Conservation (phyloP, 2,797 vertebrate genomes). For the Morelia viridis region DNA sequence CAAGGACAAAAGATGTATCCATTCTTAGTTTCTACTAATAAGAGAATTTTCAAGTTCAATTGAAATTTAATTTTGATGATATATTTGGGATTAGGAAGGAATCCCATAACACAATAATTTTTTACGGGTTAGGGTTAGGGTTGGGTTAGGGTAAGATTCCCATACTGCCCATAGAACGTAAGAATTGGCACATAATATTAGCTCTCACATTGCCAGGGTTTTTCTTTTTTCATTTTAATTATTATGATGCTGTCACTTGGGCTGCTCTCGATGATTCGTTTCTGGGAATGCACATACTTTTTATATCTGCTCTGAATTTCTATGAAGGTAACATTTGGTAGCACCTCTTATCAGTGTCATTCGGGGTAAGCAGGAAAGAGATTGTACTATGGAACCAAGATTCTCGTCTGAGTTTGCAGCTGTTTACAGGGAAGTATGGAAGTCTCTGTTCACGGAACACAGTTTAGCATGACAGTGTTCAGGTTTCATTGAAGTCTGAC, state of each 20-base stretch:
- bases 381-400: background rate
- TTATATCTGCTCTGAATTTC: background rate
- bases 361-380: background rate
- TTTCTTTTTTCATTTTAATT: too few species aligned
- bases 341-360: background rate
- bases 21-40: background rate
- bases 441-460: conserved; percentile 40
- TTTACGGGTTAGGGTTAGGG: too few species aligned
- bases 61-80: background rate
- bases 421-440: conserved; percentile 43
- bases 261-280: too few species aligned
- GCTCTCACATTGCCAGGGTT: background rate
- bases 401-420: background rate
- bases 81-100: background rate
- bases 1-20: background rate
- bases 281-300: too few species aligned
- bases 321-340: too few species aligned
- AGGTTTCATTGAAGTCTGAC: conserved; percentile 52
- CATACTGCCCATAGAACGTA: background rate
- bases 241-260: too few species aligned
- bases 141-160: too few species aligned
- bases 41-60: background rate
- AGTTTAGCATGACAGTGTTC: conserved; percentile 54
- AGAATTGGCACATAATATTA: background rate
- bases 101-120: background rate